phyloP scores from a whole-genome alignment of 2,888 invertebrate species.

The Deladenus siricidicola region DNA sequence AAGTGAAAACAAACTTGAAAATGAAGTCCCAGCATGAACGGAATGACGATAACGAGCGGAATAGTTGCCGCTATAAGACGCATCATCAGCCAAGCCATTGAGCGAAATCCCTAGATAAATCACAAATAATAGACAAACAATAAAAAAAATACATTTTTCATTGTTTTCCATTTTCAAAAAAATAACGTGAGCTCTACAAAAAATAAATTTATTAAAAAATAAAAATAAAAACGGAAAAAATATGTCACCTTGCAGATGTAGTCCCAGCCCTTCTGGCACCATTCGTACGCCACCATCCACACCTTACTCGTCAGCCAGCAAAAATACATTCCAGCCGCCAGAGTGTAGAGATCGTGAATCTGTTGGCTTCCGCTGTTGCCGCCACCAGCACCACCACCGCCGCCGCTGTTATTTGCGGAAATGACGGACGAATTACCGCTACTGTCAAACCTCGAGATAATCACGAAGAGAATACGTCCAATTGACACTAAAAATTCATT shows the following conservation, averaged over 20 bases:
- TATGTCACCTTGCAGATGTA: conserved; percentile 27
- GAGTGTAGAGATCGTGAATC: conserved; percentile 68
- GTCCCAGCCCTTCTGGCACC: conserved; percentile 73
- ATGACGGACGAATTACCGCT: conserved; percentile 6
- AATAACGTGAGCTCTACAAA: not conserved
- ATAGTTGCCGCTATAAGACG: conserved; percentile 60
- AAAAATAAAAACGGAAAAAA: too few relatives aligned
- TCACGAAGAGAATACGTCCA: conserved; percentile 50
- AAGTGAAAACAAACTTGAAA: conserved; percentile 61
- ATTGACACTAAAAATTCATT: conserved; percentile 67
- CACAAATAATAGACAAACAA: not conserved
- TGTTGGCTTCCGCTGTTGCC: too few relatives aligned
- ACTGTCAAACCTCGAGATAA: conserved; percentile 40
- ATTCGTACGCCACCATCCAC: conserved; percentile 68
- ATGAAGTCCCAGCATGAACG: conserved; percentile 79
- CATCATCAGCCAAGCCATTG: conserved; percentile 18
- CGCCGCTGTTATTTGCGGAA: too few relatives aligned
- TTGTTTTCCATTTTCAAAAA: conserved; percentile 11
- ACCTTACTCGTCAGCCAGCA: conserved; percentile 76
- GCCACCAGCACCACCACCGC: conserved; percentile 1
- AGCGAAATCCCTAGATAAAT: conserved; percentile 13
- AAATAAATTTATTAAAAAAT: not conserved
- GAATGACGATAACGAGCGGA: conserved; percentile 78
- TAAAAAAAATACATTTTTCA: not conserved
- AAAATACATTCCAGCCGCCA: conserved; percentile 84